A percentile compares a stretch with the other conserved stretches of the same genome.
Conservation (phyloP, 2,113 vertebrate genomes). For the Polypterus bichir region DNA sequence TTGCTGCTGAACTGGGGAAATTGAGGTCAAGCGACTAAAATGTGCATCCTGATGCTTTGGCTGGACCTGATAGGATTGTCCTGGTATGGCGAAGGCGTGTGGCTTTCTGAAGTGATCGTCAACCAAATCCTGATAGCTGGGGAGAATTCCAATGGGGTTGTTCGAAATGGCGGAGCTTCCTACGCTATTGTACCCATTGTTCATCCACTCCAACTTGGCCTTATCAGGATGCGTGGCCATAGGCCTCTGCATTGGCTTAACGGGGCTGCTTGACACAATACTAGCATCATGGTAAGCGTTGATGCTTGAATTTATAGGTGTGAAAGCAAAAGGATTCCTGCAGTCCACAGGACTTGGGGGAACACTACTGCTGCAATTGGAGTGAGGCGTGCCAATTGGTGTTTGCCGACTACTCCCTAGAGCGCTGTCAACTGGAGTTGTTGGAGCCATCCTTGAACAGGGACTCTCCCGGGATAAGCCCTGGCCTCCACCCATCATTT, state of each 20-base stretch:
- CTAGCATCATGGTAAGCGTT: constrained; percentile 82
- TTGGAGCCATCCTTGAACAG: constrained; percentile 69
- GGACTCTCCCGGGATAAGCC: constrained; percentile 78
- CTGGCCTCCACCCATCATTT: constrained; percentile 70
- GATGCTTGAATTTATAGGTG: constrained; percentile 84
- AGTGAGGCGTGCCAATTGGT: constrained; percentile 83
- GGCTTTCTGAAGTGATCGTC: constrained; percentile 96
- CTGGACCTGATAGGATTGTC: constrained; percentile 82
- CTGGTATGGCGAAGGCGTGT: constrained; percentile 86
- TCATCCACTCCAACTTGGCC: constrained; percentile 96
- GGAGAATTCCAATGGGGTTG: constrained; percentile 66
- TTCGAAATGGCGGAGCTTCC: constrained; percentile 51
- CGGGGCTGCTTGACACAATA: constrained; percentile 82
- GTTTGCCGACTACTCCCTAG: constrained; percentile 87
- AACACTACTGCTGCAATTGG: constrained; percentile 88
- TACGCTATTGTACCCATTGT: constrained; percentile 64
- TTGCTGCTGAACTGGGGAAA: constrained; percentile 87
- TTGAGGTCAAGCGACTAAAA: constrained; percentile 82
- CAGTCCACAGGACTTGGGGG: constrained; percentile 94
- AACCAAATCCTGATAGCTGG: constrained; percentile 82
- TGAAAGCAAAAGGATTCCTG: constrained; percentile 92
- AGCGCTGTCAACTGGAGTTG: constrained; percentile 82
- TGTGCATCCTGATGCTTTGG: constrained; percentile 68
- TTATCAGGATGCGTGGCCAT: constrained; percentile 95
- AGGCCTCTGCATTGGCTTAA: constrained; percentile 95